Evolutionary conservation across 2,888 invertebrate genomes (phyloP).

Genomic region (Buathra laborator): DNA sequence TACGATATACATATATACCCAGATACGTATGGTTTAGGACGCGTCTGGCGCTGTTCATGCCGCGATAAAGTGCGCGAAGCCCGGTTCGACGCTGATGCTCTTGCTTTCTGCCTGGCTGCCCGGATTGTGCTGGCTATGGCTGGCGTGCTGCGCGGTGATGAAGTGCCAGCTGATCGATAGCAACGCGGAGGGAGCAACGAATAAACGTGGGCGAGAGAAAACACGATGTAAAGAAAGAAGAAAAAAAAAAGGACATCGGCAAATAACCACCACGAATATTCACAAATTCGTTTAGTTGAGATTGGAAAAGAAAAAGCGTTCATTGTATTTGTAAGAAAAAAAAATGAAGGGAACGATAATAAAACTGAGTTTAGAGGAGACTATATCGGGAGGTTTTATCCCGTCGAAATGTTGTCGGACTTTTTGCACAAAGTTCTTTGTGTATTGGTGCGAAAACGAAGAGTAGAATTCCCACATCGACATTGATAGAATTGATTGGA

Average conservation of each 20-base stretch:
- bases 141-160: constrained; percentile 73
- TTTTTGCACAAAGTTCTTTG: not conserved
- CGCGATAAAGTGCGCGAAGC: constrained; percentile 55
- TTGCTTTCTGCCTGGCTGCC: constrained; percentile 33
- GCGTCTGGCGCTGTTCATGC: constrained; percentile 37
- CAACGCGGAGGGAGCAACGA: constrained; percentile 67
- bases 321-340: constrained; percentile 6
- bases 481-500: no score
- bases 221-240: constrained; percentile 52
- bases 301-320: not conserved
- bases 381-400: not conserved
- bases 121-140: constrained; percentile 53
- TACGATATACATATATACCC: constrained; percentile 34
- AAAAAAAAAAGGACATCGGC: constrained; percentile 12
- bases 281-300: constrained; percentile 14
- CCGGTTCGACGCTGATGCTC: constrained; percentile 61
- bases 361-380: not conserved
- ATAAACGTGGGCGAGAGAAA: constrained; percentile 57
- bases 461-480: not conserved
- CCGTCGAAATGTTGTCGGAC: not conserved
- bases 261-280: constrained; percentile 45
- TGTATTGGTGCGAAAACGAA: not conserved
- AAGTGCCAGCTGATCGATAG: constrained; percentile 76
- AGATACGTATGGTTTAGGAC: constrained; percentile 18
- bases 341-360: not conserved